Conservation (phyloP, 2,888 invertebrate species). For the Candidula unifasciata region DNA sequence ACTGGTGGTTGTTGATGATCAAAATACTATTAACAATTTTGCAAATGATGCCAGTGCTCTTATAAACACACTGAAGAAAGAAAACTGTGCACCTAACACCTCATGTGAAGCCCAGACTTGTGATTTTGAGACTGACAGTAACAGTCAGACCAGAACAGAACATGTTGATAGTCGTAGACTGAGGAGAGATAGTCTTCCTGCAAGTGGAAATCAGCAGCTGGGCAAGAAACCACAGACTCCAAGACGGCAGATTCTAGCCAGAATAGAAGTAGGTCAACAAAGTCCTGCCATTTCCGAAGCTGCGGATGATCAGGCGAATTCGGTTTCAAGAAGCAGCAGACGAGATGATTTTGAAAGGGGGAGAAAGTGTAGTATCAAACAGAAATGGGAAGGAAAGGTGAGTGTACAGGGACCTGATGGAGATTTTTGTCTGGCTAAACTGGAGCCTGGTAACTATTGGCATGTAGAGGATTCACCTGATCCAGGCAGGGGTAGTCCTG, state of each 20-base stretch:
- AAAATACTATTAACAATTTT: conserved; percentile 61
- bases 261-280: conserved; percentile 62
- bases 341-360: conserved; percentile 46
- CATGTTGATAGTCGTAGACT: conserved; percentile 45
- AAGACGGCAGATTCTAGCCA: conserved; percentile 65
- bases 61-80: not conserved
- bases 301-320: not conserved
- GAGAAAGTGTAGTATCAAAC: not conserved
- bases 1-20: conserved; percentile 32
- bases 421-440: not conserved
- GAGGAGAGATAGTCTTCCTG: conserved; percentile 70
- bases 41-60: conserved; percentile 4
- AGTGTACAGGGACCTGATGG: not conserved
- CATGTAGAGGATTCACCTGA: not conserved
- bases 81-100: not conserved
- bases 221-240: conserved; percentile 62
- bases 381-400: not conserved
- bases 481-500: not conserved
- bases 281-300: conserved; percentile 57
- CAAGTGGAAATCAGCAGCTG: conserved; percentile 66
- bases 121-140: not conserved
- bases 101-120: not conserved
- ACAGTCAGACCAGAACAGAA: conserved; percentile 1
- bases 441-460: not conserved
- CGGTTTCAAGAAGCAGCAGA: conserved; percentile 33